Evolutionary conservation across 2,888 invertebrate genomes (phyloP).

Genomic region (Pseudoips prasinana): DNA sequence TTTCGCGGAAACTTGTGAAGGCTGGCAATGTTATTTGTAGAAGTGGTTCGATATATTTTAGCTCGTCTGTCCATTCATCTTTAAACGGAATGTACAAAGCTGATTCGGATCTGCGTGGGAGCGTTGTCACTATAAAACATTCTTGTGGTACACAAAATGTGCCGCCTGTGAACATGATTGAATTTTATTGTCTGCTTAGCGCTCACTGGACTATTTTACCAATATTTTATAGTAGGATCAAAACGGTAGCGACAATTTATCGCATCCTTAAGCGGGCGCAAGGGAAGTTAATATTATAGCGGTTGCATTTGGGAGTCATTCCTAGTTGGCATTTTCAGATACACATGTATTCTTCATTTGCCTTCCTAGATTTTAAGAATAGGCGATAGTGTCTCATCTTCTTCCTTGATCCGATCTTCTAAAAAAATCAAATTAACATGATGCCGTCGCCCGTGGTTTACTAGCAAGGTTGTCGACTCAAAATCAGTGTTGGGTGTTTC

Average conservation of each 20-base stretch:
- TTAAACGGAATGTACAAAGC: constrained; percentile 38
- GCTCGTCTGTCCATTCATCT: constrained; percentile 43
- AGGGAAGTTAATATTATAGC: neutral
- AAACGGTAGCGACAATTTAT: constrained; percentile 28
- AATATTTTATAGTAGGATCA: constrained; percentile 33
- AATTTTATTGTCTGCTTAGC: constrained; percentile 70
- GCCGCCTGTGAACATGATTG: constrained; percentile 68
- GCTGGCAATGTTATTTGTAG: constrained; percentile 2
- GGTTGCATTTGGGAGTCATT: too few species aligned
- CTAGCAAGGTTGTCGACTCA: too few species aligned
- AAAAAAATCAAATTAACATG: too few species aligned
- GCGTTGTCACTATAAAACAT: constrained; percentile 74
- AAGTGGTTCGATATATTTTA: constrained; percentile 29
- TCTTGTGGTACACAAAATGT: constrained; percentile 54
- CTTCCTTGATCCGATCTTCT: too few species aligned
- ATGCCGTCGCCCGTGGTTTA: too few species aligned
- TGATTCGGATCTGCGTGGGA: constrained; percentile 65
- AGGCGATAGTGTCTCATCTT: too few species aligned
- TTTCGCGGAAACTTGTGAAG: too few species aligned
- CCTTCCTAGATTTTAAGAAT: too few species aligned
- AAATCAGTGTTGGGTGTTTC: too few species aligned
- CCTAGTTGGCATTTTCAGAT: too few species aligned
- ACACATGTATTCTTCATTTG: too few species aligned
- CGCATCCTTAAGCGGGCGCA: constrained; percentile 8
- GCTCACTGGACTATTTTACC: constrained; percentile 45